These are phyloP conservation scores for Ptilorrhoa leucosticta DNA, from an alignment of 2,113 vertebrate genomes.

Conservation along the genomic window DNA sequence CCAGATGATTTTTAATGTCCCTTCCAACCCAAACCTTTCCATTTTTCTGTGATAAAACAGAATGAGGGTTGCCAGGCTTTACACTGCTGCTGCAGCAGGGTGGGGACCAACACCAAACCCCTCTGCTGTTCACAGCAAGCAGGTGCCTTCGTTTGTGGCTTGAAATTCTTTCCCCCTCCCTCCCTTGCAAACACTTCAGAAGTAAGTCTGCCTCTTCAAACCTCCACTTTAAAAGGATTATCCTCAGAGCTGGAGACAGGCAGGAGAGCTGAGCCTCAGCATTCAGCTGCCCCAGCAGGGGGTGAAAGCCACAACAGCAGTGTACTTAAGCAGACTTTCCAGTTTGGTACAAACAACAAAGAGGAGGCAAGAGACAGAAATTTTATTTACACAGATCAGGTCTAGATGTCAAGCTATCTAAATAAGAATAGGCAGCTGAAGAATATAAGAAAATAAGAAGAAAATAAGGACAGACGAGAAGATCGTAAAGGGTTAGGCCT, in stretches of 20 bases:
- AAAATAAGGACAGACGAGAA: background rate
- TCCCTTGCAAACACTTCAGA: background rate
- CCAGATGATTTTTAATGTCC: background rate
- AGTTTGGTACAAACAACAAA: background rate
- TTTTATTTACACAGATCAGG: background rate
- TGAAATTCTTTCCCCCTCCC: background rate
- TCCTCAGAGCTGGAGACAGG: background rate
- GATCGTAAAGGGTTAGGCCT: background rate
- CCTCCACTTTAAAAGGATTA: background rate
- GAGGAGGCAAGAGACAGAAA: background rate
- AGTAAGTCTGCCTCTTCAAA: background rate
- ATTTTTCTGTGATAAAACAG: background rate
- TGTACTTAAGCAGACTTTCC: background rate
- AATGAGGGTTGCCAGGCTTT: fast-evolving
- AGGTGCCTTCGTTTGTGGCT: background rate
- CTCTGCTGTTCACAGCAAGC: background rate
- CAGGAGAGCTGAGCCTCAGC: background rate
- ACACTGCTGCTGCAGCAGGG: background rate
- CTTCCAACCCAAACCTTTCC: background rate
- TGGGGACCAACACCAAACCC: background rate
- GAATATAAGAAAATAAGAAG: background rate
- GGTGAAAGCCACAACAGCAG: background rate
- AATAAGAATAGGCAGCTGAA: background rate
- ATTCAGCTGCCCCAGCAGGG: background rate
- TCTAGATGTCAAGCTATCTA: background rate